Evolutionary conservation across 2,797 vertebrate genomes (phyloP).

Genomic region (Calcarius lapponicus): DNA sequence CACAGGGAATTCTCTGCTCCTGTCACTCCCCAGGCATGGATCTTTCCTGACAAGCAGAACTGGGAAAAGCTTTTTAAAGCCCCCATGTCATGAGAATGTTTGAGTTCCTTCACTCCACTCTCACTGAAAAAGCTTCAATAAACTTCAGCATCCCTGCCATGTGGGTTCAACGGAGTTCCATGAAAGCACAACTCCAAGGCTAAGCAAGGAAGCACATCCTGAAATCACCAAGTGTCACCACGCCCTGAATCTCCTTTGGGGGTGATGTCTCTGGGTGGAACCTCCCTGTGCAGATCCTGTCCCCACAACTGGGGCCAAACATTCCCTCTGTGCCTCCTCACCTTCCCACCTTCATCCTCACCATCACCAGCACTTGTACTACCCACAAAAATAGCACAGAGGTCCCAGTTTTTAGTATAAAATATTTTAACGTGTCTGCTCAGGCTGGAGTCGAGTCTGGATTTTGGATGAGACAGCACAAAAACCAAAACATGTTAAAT

Average conservation of each 20-base stretch:
- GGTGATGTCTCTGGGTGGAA: not conserved
- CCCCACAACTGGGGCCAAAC: not conserved
- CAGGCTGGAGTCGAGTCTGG: not conserved
- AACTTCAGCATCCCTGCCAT: not conserved
- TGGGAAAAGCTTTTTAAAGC: not conserved
- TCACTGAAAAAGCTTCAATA: not conserved
- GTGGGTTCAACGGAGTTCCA: not conserved
- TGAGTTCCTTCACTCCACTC: not conserved
- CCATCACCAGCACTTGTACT: accelerated
- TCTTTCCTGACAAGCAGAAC: not conserved
- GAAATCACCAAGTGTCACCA: not conserved
- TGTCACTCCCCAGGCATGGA: accelerated
- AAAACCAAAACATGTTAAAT: not conserved
- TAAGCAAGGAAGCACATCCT: accelerated
- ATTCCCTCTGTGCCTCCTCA: not conserved
- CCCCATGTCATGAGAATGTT: accelerated
- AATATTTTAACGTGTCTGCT: not conserved
- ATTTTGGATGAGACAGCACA: not conserved
- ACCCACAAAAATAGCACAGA: not conserved
- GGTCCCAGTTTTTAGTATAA: not conserved
- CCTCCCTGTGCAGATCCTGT: accelerated
- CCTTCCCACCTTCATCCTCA: not conserved
- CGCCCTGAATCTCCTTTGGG: accelerated
- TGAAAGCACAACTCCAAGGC: not conserved
- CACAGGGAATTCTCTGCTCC: not conserved